Evolutionary conservation across 1,140 invertebrate genomes (phyloP), one percentile per base, ranked within the genome.

Genomic region (Trichonephila clavata): DNA sequence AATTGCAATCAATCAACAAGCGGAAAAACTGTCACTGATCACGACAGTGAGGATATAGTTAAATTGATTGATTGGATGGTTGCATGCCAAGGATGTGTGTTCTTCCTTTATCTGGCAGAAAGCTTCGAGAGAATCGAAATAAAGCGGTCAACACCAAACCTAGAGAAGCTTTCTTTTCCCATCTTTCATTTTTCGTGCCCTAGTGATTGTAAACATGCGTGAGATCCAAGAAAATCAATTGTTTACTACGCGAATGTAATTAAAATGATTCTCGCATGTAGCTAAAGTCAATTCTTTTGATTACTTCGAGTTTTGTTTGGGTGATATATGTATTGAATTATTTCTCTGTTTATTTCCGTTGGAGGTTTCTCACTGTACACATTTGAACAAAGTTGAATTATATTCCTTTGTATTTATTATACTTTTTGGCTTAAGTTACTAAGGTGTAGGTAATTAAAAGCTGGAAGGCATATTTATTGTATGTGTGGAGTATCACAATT

Each of bases 41-140:
- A 32, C 27, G 86, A 63, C 86, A 87, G 60, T 39, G 86, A 65
- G 60, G 86, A 87, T 87, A 87, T 87, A 63, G 86, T 87, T 63
- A 63, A 63, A 63, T 87, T 87, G 86, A 87, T 87, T 39, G 86
- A 87, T 87, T 61, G 59, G 59, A 39, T 39, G 24, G 32, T 87
- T 63, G 86, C 27, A 87, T 87, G 81, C 81, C 39, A 84, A n/a
- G 39, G 81, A n/a, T 50, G 81, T 84, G 32, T 87, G 18, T 87
- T 87, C 83, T 84, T 77, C 50, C 81, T 83, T 65, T 39, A 63
- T 87, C 59, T n/a, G 86, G 20, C 83, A 61, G 59, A 87, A 43
- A 27, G 83, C 43, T 59, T 27, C 24, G 6, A 1, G 10, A 14
- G 57, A 84, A 32, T 84, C 21, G 83, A 43, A 84, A 84, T 84